Evolutionary conservation across 2,113 vertebrate genomes (phyloP), one percentile per base, ranked within the genome.

Genomic region (Conger conger): DNA sequence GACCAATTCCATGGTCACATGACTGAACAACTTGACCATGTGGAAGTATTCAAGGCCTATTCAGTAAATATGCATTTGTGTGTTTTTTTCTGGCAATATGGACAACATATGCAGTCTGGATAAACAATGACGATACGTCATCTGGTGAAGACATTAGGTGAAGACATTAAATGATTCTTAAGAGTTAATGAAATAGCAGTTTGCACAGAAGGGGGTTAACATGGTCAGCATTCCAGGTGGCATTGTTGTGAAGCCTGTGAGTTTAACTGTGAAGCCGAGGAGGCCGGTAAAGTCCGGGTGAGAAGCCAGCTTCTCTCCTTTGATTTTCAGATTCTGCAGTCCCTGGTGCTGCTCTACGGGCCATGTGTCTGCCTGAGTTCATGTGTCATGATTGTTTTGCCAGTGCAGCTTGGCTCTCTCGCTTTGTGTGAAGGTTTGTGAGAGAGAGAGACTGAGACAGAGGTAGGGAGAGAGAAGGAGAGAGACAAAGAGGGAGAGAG

Each of bases 391-490:
- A 79, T 87, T 84, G 86, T 83, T 86, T 88, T 82, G 80, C 85
- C 86, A 78, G 40, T 36, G 79, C 54, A 63, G 60, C 83, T 86
- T 76, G 53, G 83, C 84, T 73, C 77, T 82, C 80, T 86, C 86
- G 35, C 73, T 83, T 83, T 87, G 87, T 86, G 89, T 87, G 87
- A 88, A 87, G 87, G 80, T 85, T 86, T 89, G 80, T 87, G 81
- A 82, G 45, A 13, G 45, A 13, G 45, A 88, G 54, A 57, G 83
- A 87, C 82, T 88, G 81, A 85, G 42, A 88, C 23, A 9, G 27
- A 73, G 68, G 5, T 18, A 63, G 57, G 6, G 57, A 27, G 57
- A 11, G 57, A 88, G 54, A 57, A 80, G 86, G 82, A 42, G 40
- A 42, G 40, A 42, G 40, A 42, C 4, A 42, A 42, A 42, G 54